Conservation (phyloP, 2,113 vertebrate species). For the Macquaria ambigua region DNA sequence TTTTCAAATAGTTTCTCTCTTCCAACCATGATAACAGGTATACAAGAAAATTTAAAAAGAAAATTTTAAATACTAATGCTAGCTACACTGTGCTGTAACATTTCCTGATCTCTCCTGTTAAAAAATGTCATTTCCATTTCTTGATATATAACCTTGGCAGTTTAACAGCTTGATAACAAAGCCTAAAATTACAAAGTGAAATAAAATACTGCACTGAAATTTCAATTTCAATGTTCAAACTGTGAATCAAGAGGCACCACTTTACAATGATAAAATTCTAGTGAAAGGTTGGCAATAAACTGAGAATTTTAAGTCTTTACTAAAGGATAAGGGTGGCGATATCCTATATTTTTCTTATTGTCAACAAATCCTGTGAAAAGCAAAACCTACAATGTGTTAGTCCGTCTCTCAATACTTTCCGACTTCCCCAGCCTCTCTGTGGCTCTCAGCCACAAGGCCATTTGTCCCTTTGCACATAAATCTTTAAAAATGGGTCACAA, state of each 20-base stretch:
- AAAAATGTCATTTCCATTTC: not conserved
- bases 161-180: not conserved
- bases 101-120: not conserved
- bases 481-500: not conserved
- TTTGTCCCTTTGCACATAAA: not conserved
- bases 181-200: not conserved
- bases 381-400: not conserved
- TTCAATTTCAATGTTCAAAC: conserved; percentile 1
- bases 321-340: not conserved
- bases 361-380: conserved; percentile 2
- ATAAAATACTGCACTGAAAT: not conserved
- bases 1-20: not conserved
- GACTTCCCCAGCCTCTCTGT: not conserved
- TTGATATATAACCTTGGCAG: not conserved
- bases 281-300: not conserved
- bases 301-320: not conserved
- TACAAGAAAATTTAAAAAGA: not conserved
- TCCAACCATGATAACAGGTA: not conserved
- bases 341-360: not conserved
- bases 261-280: not conserved
- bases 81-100: not conserved
- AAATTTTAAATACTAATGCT: not conserved
- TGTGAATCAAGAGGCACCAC: not conserved
- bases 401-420: not conserved
- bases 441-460: not conserved